These are phyloP conservation scores for Strigamia maritima DNA, from an alignment of 2,888 invertebrate species.

Conservation along the genomic window DNA sequence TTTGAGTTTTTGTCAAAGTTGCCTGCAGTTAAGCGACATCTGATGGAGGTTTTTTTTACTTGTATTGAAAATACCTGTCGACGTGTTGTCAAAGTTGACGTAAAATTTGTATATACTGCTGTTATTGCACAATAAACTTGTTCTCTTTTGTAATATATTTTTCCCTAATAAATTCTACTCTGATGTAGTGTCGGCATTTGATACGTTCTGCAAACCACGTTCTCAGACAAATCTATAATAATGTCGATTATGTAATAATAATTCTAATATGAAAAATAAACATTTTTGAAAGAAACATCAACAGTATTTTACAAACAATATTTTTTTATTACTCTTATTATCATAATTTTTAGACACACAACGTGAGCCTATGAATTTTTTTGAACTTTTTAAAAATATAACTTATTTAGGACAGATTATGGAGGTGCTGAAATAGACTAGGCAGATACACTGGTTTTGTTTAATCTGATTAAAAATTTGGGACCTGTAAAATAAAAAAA, in stretches of 20 bases:
- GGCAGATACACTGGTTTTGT: conserved; percentile 30
- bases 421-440: conserved; percentile 34
- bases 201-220: too few relatives aligned
- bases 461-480: conserved; percentile 24
- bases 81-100: too few relatives aligned
- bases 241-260: too few relatives aligned
- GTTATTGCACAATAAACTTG: too few relatives aligned
- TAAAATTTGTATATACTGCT: too few relatives aligned
- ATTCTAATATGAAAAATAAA: too few relatives aligned
- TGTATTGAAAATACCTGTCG: too few relatives aligned
- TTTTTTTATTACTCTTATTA: conserved; percentile 29
- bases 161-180: too few relatives aligned
- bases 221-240: too few relatives aligned
- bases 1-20: background rate
- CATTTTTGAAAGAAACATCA: background rate
- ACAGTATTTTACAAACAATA: conserved; percentile 9
- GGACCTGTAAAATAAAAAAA: background rate
- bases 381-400: conserved; percentile 34
- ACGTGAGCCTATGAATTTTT: conserved; percentile 20
- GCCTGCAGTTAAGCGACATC: background rate
- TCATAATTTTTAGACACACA: conserved; percentile 27
- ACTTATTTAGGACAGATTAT: conserved; percentile 34
- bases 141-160: too few relatives aligned
- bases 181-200: too few relatives aligned
- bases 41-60: background rate